Percentiles rank a stretch among this genome's conserved stretches.
Conservation (phyloP, 2,113 vertebrate genomes). For the Patagioenas fasciata region DNA sequence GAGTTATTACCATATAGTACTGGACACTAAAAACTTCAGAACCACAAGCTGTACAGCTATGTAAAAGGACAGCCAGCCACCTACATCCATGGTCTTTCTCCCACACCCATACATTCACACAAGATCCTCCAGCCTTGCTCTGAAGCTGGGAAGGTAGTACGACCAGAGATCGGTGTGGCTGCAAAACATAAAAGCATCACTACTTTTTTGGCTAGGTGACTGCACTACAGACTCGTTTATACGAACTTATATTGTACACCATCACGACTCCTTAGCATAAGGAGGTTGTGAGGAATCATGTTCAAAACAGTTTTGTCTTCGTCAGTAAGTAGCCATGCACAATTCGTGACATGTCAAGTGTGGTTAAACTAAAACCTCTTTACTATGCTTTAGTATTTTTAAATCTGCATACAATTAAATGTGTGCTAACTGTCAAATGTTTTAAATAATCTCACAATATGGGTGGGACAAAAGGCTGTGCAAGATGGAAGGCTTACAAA, state of each 20-base stretch:
- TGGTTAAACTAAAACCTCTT: neutral
- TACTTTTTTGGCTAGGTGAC: neutral
- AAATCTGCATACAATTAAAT: neutral
- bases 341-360: neutral
- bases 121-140: neutral
- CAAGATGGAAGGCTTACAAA: neutral
- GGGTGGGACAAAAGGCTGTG: neutral
- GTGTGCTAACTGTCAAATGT: neutral
- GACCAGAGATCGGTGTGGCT: neutral
- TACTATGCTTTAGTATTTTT: neutral
- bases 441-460: neutral
- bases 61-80: neutral
- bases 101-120: neutral
- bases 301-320: neutral
- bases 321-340: neutral
- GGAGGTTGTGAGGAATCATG: fast-evolving
- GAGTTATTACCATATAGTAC: neutral
- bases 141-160: neutral
- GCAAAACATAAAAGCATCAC: neutral
- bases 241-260: neutral
- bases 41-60: neutral
- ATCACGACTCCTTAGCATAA: neutral
- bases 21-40: neutral
- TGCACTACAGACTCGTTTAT: neutral
- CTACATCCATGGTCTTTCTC: neutral